These are phyloP conservation scores for Cyprinodon brontotheroides DNA, from an alignment of 2,113 vertebrate species.

Conservation along the genomic window DNA sequence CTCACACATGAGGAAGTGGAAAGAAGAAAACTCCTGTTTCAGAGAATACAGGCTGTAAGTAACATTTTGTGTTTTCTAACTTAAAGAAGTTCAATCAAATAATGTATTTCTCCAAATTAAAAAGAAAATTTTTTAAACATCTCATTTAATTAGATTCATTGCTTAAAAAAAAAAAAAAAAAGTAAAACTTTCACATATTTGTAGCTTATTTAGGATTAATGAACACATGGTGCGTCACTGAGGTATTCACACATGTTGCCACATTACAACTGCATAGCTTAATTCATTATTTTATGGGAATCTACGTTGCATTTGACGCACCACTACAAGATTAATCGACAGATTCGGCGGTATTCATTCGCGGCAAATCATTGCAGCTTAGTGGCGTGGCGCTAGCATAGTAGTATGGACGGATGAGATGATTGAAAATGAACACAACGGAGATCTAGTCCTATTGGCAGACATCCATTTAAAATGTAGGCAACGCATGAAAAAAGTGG, in stretches of 20 bases:
- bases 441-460: no score
- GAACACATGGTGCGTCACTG: neutral
- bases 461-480: no score
- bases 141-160: neutral
- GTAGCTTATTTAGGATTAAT: neutral
- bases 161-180: no score
- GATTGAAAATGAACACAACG: no score
- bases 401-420: no score
- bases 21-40: conserved; percentile 79
- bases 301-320: no score
- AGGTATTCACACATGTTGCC: neutral
- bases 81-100: neutral
- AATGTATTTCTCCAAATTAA: neutral
- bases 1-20: conserved; percentile 85
- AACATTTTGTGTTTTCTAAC: neutral
- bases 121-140: neutral
- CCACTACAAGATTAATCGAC: no score
- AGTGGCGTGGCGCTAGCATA: no score
- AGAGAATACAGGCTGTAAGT: conserved; percentile 57
- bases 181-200: no score
- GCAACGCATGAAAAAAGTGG: no score
- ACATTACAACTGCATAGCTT: neutral
- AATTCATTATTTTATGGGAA: neutral
- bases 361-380: no score
- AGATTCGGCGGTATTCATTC: no score